Conservation (phyloP, 2,113 vertebrate species). For the Hypomesus transpacificus region DNA sequence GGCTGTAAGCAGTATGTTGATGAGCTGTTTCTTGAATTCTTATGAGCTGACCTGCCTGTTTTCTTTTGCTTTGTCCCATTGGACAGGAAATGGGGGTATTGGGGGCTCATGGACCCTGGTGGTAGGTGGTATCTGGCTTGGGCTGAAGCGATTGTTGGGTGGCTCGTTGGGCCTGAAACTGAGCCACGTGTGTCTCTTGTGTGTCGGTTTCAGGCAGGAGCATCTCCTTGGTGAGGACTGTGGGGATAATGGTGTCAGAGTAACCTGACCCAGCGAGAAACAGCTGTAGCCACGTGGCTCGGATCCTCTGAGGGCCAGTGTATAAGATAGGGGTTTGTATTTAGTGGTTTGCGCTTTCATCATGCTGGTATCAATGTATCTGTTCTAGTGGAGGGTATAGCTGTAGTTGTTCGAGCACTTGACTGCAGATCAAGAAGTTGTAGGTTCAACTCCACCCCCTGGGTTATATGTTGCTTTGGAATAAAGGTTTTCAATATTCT, state of each 20-base stretch:
- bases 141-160: neutral
- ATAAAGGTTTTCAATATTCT: too few relatives aligned
- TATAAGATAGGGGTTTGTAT: constrained; percentile 31
- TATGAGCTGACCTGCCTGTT: neutral
- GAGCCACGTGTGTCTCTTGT: constrained; percentile 8
- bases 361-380: too few relatives aligned
- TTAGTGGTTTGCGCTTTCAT: too few relatives aligned
- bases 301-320: constrained; percentile 48
- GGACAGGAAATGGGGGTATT: neutral
- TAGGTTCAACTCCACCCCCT: too few relatives aligned
- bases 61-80: neutral
- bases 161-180: constrained; percentile 3
- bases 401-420: too few relatives aligned
- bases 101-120: neutral
- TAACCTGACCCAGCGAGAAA: constrained; percentile 57
- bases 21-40: neutral
- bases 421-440: too few relatives aligned
- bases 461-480: too few relatives aligned
- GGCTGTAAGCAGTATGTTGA: constrained; percentile 26
- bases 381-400: too few relatives aligned
- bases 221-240: constrained; percentile 62
- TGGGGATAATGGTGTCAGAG: constrained; percentile 52
- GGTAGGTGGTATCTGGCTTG: constrained; percentile 7
- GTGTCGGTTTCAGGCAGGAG: constrained; percentile 48
- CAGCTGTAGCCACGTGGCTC: constrained; percentile 57